phyloP scores from a whole-genome alignment of 2,888 invertebrate genomes.

The Metellina segmentata region DNA sequence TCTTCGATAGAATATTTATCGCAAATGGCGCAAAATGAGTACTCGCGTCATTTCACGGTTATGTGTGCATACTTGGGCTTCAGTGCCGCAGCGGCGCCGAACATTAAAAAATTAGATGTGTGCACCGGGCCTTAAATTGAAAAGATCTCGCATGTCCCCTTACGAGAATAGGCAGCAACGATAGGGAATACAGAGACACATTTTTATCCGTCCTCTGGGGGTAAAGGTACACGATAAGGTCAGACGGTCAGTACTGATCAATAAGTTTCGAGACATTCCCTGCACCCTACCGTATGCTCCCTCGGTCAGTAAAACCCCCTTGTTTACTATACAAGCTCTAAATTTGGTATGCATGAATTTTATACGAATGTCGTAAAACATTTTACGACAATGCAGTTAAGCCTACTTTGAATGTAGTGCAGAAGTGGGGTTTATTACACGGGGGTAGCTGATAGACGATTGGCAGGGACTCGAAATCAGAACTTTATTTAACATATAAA shows the following conservation, averaged over 20 bases:
- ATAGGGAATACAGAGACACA: background rate
- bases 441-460: background rate
- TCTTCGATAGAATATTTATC: too few species aligned
- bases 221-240: background rate
- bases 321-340: background rate
- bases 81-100: too few species aligned
- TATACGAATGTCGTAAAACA: background rate
- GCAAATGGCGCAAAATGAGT: too few species aligned
- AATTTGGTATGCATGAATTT: constrained; percentile 1
- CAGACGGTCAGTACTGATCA: background rate
- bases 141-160: too few species aligned
- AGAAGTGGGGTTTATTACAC: background rate
- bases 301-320: background rate
- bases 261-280: background rate
- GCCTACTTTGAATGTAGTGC: background rate
- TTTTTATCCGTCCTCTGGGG: background rate
- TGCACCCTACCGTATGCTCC: background rate
- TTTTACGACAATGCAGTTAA: constrained; percentile 1
- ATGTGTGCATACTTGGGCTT: too few species aligned
- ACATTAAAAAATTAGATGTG: too few species aligned
- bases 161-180: too few species aligned
- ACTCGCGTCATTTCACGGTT: too few species aligned
- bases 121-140: too few species aligned
- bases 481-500: background rate
- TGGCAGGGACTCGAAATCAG: background rate